These are phyloP conservation scores for Thamnophis elegans DNA, from an alignment of 2,797 vertebrate species.

Conservation along the genomic window DNA sequence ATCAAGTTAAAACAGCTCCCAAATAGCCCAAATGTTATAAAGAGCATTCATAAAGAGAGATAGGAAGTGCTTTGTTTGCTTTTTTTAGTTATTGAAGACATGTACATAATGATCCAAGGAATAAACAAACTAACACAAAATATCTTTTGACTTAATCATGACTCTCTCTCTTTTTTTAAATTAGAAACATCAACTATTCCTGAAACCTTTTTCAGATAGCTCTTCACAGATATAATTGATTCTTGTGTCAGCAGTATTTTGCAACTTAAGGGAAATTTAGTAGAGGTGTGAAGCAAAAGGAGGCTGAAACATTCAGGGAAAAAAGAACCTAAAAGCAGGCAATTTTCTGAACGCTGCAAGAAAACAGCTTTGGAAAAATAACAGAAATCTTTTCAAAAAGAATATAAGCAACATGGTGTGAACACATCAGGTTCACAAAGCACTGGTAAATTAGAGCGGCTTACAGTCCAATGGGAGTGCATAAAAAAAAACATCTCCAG, in stretches of 20 bases:
- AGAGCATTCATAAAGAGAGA: constrained; percentile 25
- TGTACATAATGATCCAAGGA: constrained; percentile 22
- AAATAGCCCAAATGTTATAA: constrained; percentile 35
- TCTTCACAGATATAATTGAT: neutral
- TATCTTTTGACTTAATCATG: neutral
- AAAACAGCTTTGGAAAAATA: constrained; percentile 22
- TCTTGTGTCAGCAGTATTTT: neutral
- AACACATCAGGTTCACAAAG: constrained; percentile 16
- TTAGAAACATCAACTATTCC: constrained; percentile 50
- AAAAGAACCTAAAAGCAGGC: constrained; percentile 28
- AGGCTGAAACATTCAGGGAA: neutral
- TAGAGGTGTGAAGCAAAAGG: neutral
- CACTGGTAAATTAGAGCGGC: constrained; percentile 33
- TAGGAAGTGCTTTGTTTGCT: constrained; percentile 23
- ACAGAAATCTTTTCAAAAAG: neutral
- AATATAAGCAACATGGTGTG: neutral
- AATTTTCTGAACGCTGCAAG: constrained; percentile 59
- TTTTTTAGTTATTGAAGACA: constrained; percentile 19
- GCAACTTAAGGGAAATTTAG: neutral
- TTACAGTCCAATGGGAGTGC: neutral
- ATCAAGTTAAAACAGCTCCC: constrained; percentile 42
- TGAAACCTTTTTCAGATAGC: constrained; percentile 40
- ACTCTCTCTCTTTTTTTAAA: neutral
- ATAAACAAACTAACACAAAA: constrained; percentile 49
- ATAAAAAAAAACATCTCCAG: fast-evolving